A percentile compares a stretch with the other conserved stretches of the same genome.
phyloP scores from a whole-genome alignment of 1,140 invertebrate genomes.

The Rhyzopertha dominica region DNA sequence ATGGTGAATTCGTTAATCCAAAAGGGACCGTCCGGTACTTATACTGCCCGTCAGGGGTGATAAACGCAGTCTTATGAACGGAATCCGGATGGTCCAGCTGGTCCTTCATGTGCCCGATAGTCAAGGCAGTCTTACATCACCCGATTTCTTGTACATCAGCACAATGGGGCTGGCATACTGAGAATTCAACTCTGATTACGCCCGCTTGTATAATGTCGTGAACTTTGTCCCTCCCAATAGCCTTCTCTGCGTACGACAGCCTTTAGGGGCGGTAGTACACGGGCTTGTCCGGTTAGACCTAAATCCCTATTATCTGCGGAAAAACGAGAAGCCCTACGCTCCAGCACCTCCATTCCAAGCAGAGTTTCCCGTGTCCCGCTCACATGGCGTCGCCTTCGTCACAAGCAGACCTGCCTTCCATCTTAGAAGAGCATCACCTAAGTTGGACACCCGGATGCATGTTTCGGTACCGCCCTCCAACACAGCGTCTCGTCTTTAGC shows the following conservation, averaged over 20 bases:
- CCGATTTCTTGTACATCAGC: constrained; percentile 31
- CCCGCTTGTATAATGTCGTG: constrained; percentile 20
- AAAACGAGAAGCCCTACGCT: no score
- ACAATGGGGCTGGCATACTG: constrained; percentile 26
- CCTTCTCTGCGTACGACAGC: constrained; percentile 16
- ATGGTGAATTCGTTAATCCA: no score
- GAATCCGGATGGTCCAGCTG: constrained; percentile 15
- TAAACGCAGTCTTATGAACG: not conserved
- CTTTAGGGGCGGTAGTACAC: constrained; percentile 17
- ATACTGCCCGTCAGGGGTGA: no score
- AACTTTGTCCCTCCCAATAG: constrained; percentile 18
- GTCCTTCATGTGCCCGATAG: constrained; percentile 46
- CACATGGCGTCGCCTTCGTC: no score
- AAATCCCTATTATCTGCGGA: constrained; percentile 20
- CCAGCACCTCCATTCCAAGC: no score
- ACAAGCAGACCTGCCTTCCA: no score
- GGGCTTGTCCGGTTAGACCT: constrained; percentile 21
- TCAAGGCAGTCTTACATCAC: constrained; percentile 35
- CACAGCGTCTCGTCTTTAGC: no score
- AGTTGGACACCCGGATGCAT: no score
- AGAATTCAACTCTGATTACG: constrained; percentile 25
- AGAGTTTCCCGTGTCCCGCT: no score
- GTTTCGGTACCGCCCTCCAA: no score
- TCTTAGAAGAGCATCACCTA: no score
- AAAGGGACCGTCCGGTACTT: no score